Base-by-base conservation (phyloP, 2,888 invertebrate species). In the Taphrorychus bicolor region DNA sequence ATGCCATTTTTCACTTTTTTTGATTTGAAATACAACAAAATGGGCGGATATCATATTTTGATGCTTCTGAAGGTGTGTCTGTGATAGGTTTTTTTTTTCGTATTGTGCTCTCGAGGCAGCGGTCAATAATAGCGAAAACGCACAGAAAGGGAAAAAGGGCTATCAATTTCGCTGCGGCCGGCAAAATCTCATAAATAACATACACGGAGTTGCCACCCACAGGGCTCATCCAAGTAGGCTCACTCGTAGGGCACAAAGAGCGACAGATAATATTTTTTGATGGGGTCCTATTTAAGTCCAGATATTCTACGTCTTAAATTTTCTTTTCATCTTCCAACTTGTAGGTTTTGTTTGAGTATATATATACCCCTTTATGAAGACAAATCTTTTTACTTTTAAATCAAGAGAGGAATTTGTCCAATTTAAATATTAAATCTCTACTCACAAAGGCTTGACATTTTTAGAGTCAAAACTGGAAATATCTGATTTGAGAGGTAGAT, bases 151-250 rank as follows among this genome's bases (percentile, higher is more conserved):
- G 32, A 32, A 32, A 42, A 64, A 58, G 21, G 24, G 64, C 51
- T 40, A 57, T 64, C 51, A 58, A 48, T 18, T 58, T 57, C 21
- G 57, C 7, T 48, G 64, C 24, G 49, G 51, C 57, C 57, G 48
- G 56, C 54, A 49, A 24, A 58, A 52, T 18, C 41, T 41, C 57
- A 64, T 64, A 64, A 64, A 64, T 64, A 51, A 58, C 58, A 49
- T 42, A 58, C 32, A 64, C 22, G 62, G 32, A 45, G 57, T 51
- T 48, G 62, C 64, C 64, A 64, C 64, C 64, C 64, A 49, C 64
- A 41, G 24, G 49, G 32, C 32, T 41, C 21, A 9, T 51, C 21
- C 21, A 21, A 32, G 32, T 7, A 11, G 32, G 7, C 3, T 9
- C 11, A 32, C 11, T 32, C 11, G 32, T 9, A 32, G 32, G n/a